These are phyloP conservation scores for Aethina tumida DNA, from an alignment of 1,140 invertebrate species.

Conservation along the genomic window DNA sequence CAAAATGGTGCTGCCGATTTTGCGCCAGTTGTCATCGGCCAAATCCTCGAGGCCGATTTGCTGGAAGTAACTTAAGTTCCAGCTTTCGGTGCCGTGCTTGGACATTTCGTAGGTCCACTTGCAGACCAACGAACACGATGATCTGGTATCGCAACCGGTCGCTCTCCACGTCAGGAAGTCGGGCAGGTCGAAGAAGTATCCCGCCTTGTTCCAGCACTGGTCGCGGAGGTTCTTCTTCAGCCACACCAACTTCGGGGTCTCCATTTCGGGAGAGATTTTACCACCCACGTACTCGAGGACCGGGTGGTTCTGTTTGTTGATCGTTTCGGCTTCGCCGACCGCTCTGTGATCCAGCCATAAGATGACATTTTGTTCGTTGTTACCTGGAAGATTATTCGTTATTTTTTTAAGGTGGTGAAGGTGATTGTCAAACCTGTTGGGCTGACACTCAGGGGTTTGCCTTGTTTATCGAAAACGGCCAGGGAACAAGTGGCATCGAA, in stretches of 20 bases:
- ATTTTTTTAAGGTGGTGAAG: not conserved
- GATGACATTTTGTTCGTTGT: conserved; percentile 73
- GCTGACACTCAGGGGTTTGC: conserved; percentile 65
- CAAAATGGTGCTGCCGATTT: conserved; percentile 63
- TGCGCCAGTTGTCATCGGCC: conserved; percentile 52
- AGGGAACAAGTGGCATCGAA: conserved; percentile 96
- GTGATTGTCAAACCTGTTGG: conserved; percentile 52
- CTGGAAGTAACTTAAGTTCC: conserved; percentile 67
- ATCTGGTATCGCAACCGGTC: conserved; percentile 67
- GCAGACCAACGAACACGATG: conserved; percentile 83
- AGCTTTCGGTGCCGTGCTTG: conserved; percentile 45
- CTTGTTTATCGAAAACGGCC: conserved; percentile 64
- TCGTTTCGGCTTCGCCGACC: conserved; percentile 64
- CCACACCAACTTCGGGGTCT: conserved; percentile 93
- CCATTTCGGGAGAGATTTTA: conserved; percentile 89
- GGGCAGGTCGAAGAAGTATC: conserved; percentile 82
- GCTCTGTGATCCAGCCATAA: conserved; percentile 98
- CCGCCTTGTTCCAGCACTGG: conserved; percentile 55
- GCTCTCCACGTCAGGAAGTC: conserved; percentile 93
- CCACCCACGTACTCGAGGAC: conserved; percentile 83
- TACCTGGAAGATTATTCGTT: conserved; percentile 36
- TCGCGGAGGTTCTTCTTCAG: conserved; percentile 67
- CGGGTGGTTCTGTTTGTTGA: conserved; percentile 67
- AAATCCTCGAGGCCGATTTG: conserved; percentile 70
- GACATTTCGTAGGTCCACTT: conserved; percentile 86